Evolutionary conservation across 2,797 vertebrate species (phyloP), one percentile per base, ranked within the genome.

Genomic region (Diplodus sargus): DNA sequence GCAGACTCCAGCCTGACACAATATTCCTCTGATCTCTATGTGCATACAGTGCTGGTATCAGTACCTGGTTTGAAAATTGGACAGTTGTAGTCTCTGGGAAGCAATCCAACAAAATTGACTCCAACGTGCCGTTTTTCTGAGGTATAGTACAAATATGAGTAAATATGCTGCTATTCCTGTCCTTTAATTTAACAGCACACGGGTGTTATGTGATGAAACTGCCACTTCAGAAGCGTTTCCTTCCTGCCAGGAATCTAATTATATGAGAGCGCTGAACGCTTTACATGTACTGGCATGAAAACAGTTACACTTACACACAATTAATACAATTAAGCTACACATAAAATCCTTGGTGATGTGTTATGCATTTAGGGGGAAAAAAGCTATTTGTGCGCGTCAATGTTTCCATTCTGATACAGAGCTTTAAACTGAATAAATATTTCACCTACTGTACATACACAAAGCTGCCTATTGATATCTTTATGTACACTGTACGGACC

Each of bases 211-310:
- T 34, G 67, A 42, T 43, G 49, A 30, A 72, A 66, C 59, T 9
- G 54, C 49, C 30, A 28, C 59, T 86, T 76, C 47, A 71, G 56
- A 77, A 17, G 63, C 39, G 70, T 68, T 78, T 22, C 45, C 54
- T 51, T 9, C 18, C n/a, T 62, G 58, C 51, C 74, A 74, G 68
- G 34, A 76, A 61, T 54, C 17, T 28, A 84, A 80, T 69, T 59
- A 74, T 39, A 34, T 34, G 58, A 57, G 48, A 15, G 9, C 15
- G 53, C 54, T 43, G 11, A 74, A 65, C 20, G 48, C 34, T 48
- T 60, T 11, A 79, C 17, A 67, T 61, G 70, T 59, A 64, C 49
- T 57, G 63, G 23, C 45, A 53, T 54, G 17, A 54, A 74, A 75
- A 52, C 28, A 18, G 45, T 56, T 20, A 60, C 18, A 77, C 56